Evolutionary conservation across 2,113 vertebrate genomes (phyloP).

Genomic region (Ursus arctos): DNA sequence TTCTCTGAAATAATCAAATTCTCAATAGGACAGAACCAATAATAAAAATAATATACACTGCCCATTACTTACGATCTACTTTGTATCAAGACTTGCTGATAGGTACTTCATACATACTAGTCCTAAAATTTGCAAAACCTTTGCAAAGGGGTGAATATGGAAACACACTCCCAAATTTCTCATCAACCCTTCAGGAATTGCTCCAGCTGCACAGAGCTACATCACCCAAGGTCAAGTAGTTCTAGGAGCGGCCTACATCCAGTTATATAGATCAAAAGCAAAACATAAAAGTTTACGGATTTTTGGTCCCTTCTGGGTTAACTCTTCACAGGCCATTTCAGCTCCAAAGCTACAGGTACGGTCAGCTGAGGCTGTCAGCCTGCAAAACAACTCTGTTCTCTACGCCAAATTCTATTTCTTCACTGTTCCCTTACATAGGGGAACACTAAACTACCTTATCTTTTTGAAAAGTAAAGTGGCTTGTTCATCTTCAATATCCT

Average conservation of each 20-base stretch:
- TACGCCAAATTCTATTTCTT: background rate
- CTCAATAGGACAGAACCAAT: background rate
- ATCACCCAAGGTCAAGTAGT: background rate
- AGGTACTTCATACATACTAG: background rate
- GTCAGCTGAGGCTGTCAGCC: background rate
- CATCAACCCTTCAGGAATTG: background rate
- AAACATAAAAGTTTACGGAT: background rate
- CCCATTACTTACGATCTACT: background rate
- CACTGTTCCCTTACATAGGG: background rate
- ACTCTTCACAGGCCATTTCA: background rate
- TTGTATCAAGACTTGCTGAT: background rate
- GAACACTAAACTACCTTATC: background rate
- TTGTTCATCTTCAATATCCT: background rate
- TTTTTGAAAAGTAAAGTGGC: background rate
- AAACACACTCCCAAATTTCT: background rate
- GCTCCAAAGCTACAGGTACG: background rate
- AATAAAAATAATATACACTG: background rate
- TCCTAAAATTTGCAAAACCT: constrained; percentile 32
- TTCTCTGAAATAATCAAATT: constrained; percentile 32
- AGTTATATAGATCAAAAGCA: background rate
- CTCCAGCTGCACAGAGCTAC: background rate
- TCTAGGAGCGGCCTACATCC: background rate
- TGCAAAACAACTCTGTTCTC: background rate
- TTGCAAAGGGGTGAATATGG: background rate
- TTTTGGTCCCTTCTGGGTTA: background rate